Base-by-base conservation (phyloP, 2,888 invertebrate genomes). In the Heliconius sara region DNA sequence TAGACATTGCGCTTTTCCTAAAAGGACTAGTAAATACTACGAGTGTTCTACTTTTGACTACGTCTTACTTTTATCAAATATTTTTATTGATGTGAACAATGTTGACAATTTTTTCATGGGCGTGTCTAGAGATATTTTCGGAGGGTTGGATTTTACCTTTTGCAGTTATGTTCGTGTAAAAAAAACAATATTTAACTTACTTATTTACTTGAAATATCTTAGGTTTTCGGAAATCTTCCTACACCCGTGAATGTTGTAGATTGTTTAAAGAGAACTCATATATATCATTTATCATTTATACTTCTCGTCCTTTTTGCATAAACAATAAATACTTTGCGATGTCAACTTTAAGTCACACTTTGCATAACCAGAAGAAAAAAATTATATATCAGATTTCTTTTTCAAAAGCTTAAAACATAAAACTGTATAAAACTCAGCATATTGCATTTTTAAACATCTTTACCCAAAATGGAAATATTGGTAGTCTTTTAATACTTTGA, bases 1-100 rank as follows among this genome's bases (percentile, higher is more conserved):
- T 39, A 43, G 66, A 60, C n/a, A 75, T 68, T 65, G 43, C 67
- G 19, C 66, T 60, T 63, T 79, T 60, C 25, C 43, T 66, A 19
- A 57, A 66, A 47, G 25, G 22, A 65, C n/a, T 52, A 52, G 52
- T 22, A 47, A 10, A n/a, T 22, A 65, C 65, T 39, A 39, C 1
- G 22, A 7, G 5, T 27, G 43, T 43, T 2, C 0, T 47, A 60
- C 25, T 73, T 72, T 72, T 10, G 1, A 34, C 22, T 67, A 16
- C 2, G 10, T 12, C n/a, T 68, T 22, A 3, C 3, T 1, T 65
- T 25, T 16, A 5, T 25, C 39, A 13, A 34, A 34, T 22, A 34
- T 22, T 19, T 34, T 19, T 22, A 9, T 34, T 22, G 10, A 22
- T 67, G 34, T 66, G 19, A 34, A 30, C 7, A 34, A 13, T 22